Base-by-base conservation (phyloP, 1,140 invertebrate genomes). In the Bombyx mandarina region DNA sequence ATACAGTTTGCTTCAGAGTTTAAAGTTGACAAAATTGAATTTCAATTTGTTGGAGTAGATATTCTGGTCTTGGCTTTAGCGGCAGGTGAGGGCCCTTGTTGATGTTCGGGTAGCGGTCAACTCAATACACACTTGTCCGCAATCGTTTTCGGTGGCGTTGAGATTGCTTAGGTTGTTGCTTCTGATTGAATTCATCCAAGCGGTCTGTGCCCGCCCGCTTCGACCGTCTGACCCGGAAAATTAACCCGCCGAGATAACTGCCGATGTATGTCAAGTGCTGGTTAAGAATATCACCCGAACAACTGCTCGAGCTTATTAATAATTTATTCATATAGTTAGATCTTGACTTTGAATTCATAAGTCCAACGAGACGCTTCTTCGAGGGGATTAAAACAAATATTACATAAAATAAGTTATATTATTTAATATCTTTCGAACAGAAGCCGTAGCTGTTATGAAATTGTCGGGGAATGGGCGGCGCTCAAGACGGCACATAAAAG, bases 121-220 rank as follows among this genome's bases (percentile, higher is more conserved):
- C 71, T 75, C 73, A 79, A 78, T 79, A 74, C 76, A 71, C 74
- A 79, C 78, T 78, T 69, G 71, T 73, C 70, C 68, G 65, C 73
- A 79, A 82, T 75, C 77, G 78, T 76, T 80, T 73, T 66, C 71
- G 70, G 60, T 63, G 63, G 66, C 70, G 68, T 60, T 68, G 70
- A 73, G 76, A 82, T 82, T 83, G 78, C 74, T 83, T 78, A 73
- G 73, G 66, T 81, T 77, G 79, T 76, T 77, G 71, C 69, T 77
- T 77, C 73, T 83, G 82, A 86, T 86, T 86, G 82, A 86, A 81
- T 86, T 81, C 74, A 77, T 69, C 61, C 66, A 60, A 66, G 58
- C 57, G 65, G 58, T 60, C 51, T 55, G 43, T 45, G 55, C 43
- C 22, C 49, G 60, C 57, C 58, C 64, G 57, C 62, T 64, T 63